Evolutionary conservation across 1,140 invertebrate species (phyloP), one percentile per base, ranked within the genome.

Genomic region (Coelopa frigida): DNA sequence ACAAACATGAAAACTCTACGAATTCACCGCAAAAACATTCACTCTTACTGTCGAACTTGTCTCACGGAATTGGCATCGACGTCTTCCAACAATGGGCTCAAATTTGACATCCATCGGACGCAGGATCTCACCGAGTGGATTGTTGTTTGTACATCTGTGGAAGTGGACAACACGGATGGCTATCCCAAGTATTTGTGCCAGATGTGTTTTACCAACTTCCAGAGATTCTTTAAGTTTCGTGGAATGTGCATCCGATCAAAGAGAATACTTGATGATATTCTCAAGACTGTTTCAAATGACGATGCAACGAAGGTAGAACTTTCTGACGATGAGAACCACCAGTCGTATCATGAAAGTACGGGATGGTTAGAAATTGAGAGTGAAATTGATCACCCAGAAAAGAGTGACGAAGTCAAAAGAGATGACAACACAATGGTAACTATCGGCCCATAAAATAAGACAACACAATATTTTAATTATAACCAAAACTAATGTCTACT

Each of bases 21-120:
- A 12, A n/a, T n/a, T n/a, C n/a, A n/a, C n/a, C 11, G 15, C 23
- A 5, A 46, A 21, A 46, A 26, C 27, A 4, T 39, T 6, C 45
- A 46, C 10, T 22, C 17, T 14, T 39, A 43, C 7, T 48, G 46
- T 22, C 40, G 46, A 18, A 33, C 33, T 7, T 48, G 46, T 26
- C 39, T 42, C 11, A 15, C 42, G 7, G 39, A 48, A 43, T 27
- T 48, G 3, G 32, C 15, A 4, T n/a, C n/a, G n/a, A n/a, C n/a
- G n/a, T n/a, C n/a, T n/a, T n/a, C n/a, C n/a, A 40, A 48, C 5
- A 39, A 48, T n/a, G 20, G 39, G 29, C 14, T 27, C n/a, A 43
- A 29, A 36, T 37, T 12, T 31, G 44, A 35, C 21, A 21, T 48
- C 4, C 18, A 43, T 3, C n/a, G n/a, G n/a, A 29, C 15, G 36